Conservation (phyloP, 2,888 invertebrate species). For the Melipona beecheii region DNA sequence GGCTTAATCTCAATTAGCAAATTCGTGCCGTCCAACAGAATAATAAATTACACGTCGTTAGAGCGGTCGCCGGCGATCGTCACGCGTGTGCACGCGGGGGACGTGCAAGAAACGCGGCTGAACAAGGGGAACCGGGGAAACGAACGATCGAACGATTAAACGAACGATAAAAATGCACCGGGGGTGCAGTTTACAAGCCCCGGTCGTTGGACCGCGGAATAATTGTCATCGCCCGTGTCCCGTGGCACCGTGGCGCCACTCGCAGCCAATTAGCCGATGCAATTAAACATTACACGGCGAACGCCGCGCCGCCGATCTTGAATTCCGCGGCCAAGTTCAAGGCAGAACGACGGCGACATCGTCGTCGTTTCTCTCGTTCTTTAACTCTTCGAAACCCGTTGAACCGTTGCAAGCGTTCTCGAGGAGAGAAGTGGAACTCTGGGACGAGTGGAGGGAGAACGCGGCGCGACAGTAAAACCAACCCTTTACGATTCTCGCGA, state of each 20-base stretch:
- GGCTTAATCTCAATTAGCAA: conserved; percentile 48
- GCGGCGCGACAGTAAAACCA: conserved; percentile 75
- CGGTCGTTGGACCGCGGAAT: conserved; percentile 60
- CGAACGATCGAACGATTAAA: conserved; percentile 57
- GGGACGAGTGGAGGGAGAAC: conserved; percentile 22
- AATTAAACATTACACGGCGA: conserved; percentile 77
- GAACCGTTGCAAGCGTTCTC: too few relatives aligned
- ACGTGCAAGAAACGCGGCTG: conserved; percentile 35
- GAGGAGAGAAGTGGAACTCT: conserved; percentile 26
- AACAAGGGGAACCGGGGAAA: conserved; percentile 41
- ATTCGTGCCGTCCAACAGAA: conserved; percentile 47
- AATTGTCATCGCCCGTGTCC: conserved; percentile 74
- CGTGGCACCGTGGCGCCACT: conserved; percentile 80
- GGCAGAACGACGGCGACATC: conserved; percentile 38
- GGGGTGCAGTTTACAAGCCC: conserved; percentile 64
- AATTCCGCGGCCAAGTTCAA: conserved; percentile 58
- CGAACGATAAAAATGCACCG: conserved; percentile 61
- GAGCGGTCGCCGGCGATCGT: conserved; percentile 24
- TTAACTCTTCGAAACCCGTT: not conserved
- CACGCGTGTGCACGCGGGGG: conserved; percentile 15
- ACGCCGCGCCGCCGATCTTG: conserved; percentile 53
- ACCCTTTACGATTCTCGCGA: conserved; percentile 74
- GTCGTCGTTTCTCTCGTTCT: conserved; percentile 9
- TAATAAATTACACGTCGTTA: conserved; percentile 51
- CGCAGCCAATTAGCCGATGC: conserved; percentile 82